Conservation (phyloP, 2,888 invertebrate species). For the Metacarcinus magister region DNA sequence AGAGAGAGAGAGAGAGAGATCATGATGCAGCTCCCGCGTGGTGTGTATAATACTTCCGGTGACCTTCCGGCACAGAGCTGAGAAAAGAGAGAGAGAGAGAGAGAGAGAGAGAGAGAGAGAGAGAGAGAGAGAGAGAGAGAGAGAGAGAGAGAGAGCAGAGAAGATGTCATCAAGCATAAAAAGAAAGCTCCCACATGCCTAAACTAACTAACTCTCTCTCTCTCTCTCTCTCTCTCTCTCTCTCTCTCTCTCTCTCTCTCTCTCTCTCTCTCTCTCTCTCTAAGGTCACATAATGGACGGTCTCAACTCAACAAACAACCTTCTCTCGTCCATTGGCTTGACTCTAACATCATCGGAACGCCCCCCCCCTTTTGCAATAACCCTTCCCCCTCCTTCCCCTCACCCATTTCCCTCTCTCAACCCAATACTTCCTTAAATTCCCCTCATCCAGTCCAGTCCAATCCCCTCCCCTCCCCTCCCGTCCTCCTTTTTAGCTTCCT, state of each 20-base stretch:
- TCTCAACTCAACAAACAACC: too few relatives aligned
- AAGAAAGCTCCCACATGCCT: constrained; percentile 9
- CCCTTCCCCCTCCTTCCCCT: background rate
- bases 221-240: background rate
- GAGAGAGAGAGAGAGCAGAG: background rate
- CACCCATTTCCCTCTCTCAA: background rate
- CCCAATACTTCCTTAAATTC: background rate
- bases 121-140: background rate
- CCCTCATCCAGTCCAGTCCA: background rate
- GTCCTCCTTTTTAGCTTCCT: background rate
- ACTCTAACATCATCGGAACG: too few relatives aligned
- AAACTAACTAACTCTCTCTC: background rate
- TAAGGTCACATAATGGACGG: too few relatives aligned
- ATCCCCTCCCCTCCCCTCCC: background rate
- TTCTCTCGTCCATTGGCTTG: background rate
- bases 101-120: constrained; percentile 3
- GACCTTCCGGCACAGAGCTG: background rate
- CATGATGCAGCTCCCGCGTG: background rate
- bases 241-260: background rate
- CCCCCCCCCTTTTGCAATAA: background rate
- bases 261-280: background rate
- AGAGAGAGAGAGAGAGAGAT: constrained; percentile 9
- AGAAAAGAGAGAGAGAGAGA: constrained; percentile 9
- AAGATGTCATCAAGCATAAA: background rate
- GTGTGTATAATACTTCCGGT: background rate